phyloP scores from a whole-genome alignment of 2,113 vertebrate genomes.

The Hippocampus guttulatus region DNA sequence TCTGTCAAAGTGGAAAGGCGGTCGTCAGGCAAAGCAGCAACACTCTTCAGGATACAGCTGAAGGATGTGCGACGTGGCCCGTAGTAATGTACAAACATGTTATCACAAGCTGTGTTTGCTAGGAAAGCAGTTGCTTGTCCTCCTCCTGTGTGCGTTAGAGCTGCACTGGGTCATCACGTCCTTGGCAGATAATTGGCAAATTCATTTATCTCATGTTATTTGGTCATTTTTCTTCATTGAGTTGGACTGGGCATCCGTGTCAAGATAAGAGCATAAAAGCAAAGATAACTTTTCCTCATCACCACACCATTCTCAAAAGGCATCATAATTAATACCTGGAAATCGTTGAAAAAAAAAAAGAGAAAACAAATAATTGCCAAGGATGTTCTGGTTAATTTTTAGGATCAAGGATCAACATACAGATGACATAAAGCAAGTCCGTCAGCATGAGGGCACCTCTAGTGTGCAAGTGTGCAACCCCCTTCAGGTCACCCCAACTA shows the following conservation, averaged over 20 bases:
- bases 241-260: neutral
- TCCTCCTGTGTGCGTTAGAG: neutral
- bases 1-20: slow-evolving; percentile 45
- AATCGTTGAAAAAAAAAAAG: too few relatives aligned
- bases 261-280: too few relatives aligned
- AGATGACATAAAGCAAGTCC: too few relatives aligned
- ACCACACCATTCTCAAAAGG: neutral
- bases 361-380: too few relatives aligned
- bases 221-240: neutral
- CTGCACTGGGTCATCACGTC: neutral
- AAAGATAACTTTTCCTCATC: neutral
- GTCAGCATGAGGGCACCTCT: too few relatives aligned
- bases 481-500: too few relatives aligned
- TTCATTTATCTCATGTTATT: neutral
- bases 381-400: too few relatives aligned
- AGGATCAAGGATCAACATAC: too few relatives aligned
- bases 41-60: neutral
- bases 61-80: neutral
- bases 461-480: too few relatives aligned
- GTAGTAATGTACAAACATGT: neutral
- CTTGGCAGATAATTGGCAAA: neutral
- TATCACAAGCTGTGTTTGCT: neutral
- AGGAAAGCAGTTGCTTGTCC: neutral
- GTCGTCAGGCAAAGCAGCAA: neutral
- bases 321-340: too few relatives aligned